phyloP scores from a whole-genome alignment of 2,113 vertebrate species.

The Heloderma charlesbogerti region DNA sequence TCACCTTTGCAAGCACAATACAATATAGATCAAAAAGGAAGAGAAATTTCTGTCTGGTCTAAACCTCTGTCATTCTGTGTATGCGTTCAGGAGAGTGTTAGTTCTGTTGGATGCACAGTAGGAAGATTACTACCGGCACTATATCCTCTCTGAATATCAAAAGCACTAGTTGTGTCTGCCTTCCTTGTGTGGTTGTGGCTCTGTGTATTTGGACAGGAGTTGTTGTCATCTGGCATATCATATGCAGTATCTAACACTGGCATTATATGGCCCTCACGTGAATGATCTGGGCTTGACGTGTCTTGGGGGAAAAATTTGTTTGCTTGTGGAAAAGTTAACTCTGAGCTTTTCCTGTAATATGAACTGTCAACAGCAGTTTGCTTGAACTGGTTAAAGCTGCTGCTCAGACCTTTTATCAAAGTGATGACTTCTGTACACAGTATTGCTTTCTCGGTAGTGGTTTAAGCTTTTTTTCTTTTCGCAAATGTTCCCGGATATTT shows the following conservation, averaged over 20 bases:
- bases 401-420: constrained; percentile 6
- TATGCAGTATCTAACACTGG: not conserved
- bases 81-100: not conserved
- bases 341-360: not conserved
- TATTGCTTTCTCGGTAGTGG: constrained; percentile 19
- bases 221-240: not conserved
- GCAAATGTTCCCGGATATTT: constrained; percentile 30
- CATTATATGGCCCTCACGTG: not conserved
- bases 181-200: not conserved
- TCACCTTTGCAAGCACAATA: not conserved
- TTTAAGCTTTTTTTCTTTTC: constrained; percentile 1
- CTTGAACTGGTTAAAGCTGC: constrained; percentile 12
- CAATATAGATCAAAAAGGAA: not conserved
- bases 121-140: not conserved
- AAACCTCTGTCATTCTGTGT: not conserved
- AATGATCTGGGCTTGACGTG: too few relatives aligned
- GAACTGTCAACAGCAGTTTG: not conserved
- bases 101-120: not conserved
- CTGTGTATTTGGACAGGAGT: not conserved
- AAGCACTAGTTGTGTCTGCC: not conserved
- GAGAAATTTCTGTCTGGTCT: not conserved
- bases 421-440: not conserved
- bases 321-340: not conserved
- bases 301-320: not conserved
- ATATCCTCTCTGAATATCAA: not conserved